Evolutionary conservation across 2,113 vertebrate genomes (phyloP).

Genomic region (Gallinago undulata): DNA sequence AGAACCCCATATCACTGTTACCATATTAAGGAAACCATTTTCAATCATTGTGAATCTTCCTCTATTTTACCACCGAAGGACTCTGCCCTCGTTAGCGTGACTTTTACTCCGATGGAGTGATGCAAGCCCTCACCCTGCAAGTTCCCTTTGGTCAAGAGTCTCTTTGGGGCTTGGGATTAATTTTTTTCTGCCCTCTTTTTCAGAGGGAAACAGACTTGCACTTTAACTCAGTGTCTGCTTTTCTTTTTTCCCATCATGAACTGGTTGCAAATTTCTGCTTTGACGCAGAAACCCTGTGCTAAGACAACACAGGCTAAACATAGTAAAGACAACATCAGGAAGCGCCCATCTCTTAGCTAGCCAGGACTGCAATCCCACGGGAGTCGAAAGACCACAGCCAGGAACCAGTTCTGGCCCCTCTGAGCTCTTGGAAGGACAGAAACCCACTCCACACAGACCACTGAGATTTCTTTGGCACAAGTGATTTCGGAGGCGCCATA

Average conservation of each 20-base stretch:
- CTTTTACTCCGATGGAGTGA: neutral
- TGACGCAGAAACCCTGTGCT: neutral
- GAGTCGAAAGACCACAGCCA: neutral
- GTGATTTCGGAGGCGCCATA: neutral
- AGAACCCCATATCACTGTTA: neutral
- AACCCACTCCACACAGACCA: neutral
- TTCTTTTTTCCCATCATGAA: neutral
- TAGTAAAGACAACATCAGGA: neutral
- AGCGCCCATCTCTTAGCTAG: rapidly evolving
- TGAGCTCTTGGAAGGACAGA: neutral
- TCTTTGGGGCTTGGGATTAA: neutral
- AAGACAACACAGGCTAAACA: neutral
- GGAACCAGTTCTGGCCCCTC: neutral
- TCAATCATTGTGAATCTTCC: neutral
- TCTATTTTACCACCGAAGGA: neutral
- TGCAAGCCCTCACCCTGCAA: neutral
- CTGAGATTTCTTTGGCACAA: neutral
- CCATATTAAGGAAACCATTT: neutral
- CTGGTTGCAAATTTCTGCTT: neutral
- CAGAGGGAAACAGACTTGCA: neutral
- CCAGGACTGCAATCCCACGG: neutral
- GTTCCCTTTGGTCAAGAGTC: neutral
- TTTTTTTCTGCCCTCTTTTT: neutral
- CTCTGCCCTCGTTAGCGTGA: neutral
- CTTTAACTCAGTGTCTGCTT: neutral